phyloP scores from a whole-genome alignment of 2,797 vertebrate genomes.

The Coranthus polyacanthus region DNA sequence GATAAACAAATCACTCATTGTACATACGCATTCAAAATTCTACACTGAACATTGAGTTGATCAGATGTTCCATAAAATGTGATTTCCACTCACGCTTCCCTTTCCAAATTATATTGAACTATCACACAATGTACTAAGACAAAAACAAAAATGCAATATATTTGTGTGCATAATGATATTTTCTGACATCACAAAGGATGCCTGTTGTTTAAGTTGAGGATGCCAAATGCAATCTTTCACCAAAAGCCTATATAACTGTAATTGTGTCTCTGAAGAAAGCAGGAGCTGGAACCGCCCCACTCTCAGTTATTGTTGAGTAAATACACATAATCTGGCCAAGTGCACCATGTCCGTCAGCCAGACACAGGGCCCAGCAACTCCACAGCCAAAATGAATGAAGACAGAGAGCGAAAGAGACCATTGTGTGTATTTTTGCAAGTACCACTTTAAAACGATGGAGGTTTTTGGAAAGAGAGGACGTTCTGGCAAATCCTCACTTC shows the following conservation, averaged over 20 bases:
- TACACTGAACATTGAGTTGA: too few species aligned
- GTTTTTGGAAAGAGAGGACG: background rate
- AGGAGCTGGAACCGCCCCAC: conserved; percentile 53
- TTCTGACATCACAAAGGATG: conserved; percentile 16
- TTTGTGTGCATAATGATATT: too few species aligned
- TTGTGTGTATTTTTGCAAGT: conserved; percentile 5
- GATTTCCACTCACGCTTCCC: conserved; percentile 67
- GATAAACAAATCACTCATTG: conserved; percentile 20
- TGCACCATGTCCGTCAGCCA: conserved; percentile 67
- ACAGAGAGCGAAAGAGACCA: conserved; percentile 9
- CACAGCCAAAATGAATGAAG: conserved; percentile 32
- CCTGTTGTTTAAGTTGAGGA: too few species aligned
- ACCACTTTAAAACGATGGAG: too few species aligned
- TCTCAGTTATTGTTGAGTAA: conserved; percentile 74
- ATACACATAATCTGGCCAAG: conserved; percentile 66
- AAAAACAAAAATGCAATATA: too few species aligned
- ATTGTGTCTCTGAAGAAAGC: conserved; percentile 28
- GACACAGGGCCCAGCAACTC: conserved; percentile 58
- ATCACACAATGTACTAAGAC: too few species aligned
- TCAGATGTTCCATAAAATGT: conserved; percentile 62
- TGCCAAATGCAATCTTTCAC: too few species aligned
- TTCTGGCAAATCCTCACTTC: too few species aligned
- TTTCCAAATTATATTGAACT: background rate
- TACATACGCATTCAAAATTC: conserved; percentile 17
- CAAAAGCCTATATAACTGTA: too few species aligned